Evolutionary conservation across 2,797 vertebrate species (phyloP).

Genomic region (Picus viridis): DNA sequence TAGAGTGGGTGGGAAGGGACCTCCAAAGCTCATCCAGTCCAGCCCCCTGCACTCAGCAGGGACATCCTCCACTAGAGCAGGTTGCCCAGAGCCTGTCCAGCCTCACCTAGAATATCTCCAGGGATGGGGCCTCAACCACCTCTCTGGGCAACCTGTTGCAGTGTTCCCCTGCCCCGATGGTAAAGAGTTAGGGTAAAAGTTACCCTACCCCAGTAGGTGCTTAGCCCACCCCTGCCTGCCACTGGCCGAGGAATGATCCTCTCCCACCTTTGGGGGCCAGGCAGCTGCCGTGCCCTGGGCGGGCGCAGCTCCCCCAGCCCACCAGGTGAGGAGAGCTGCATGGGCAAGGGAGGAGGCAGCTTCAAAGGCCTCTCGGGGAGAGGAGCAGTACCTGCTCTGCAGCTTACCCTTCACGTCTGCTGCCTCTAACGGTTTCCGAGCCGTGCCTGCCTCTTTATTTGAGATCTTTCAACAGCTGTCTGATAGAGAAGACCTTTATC

Average conservation of each 20-base stretch:
- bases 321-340: neutral
- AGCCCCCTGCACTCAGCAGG: too few species aligned
- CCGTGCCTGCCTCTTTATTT: slow-evolving; percentile 23
- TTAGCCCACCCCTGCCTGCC: neutral
- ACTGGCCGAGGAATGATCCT: fast-evolving
- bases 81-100: too few species aligned
- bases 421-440: slow-evolving; percentile 8
- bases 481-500: slow-evolving; percentile 67
- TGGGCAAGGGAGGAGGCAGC: neutral
- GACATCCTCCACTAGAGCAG: too few species aligned
- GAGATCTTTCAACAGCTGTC: slow-evolving; percentile 62
- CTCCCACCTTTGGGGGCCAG: neutral
- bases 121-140: too few species aligned
- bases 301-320: fast-evolving
- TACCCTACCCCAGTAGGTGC: neutral
- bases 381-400: neutral
- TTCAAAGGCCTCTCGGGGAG: neutral
- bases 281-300: neutral
- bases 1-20: too few species aligned
- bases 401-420: slow-evolving; percentile 29
- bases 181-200: neutral
- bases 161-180: too few species aligned
- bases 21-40: too few species aligned
- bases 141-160: too few species aligned
- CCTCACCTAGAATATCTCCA: too few species aligned